Conservation (phyloP, 2,797 vertebrate genomes). For the Myoxocephalus aenaeus region DNA sequence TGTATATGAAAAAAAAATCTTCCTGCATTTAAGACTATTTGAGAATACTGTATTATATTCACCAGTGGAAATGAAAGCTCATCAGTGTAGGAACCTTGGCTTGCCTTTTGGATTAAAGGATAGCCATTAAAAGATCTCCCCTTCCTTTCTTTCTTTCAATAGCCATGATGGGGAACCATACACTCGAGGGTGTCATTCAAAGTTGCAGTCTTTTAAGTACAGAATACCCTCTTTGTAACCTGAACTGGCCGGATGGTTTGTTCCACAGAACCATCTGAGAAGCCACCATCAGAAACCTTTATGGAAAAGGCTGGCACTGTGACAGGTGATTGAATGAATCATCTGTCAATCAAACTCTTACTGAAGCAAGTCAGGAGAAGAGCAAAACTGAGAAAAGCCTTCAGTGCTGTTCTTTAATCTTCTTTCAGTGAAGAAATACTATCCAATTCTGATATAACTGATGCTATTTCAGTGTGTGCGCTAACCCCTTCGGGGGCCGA, state of each 20-base stretch:
- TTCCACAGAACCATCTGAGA: not conserved
- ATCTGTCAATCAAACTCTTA: not conserved
- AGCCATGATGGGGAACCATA: not conserved
- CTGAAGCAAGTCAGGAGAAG: not conserved
- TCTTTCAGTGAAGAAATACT: not conserved
- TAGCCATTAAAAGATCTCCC: not conserved
- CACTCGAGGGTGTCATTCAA: slow-evolving; percentile 22
- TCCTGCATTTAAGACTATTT: not conserved
- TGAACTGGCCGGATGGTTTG: not conserved
- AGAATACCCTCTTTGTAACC: not conserved
- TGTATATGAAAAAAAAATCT: not conserved
- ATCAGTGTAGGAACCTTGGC: not conserved
- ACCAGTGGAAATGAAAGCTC: not conserved
- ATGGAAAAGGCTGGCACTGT: not conserved
- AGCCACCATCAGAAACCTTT: not conserved
- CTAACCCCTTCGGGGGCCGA: not conserved
- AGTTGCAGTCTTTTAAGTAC: slow-evolving; percentile 8
- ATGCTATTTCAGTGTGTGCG: not conserved
- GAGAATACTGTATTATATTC: not conserved
- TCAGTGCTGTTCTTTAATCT: not conserved
- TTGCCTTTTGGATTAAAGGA: not conserved
- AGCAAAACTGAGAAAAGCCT: not conserved
- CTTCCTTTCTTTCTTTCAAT: not conserved
- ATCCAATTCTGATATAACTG: not conserved
- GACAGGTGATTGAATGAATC: not conserved